Percentiles rank a stretch among this genome's conserved stretches.
Evolutionary conservation across 53 echinoderm and acorn worm species (phyloP).

Genomic region (Arbacia lixula): DNA sequence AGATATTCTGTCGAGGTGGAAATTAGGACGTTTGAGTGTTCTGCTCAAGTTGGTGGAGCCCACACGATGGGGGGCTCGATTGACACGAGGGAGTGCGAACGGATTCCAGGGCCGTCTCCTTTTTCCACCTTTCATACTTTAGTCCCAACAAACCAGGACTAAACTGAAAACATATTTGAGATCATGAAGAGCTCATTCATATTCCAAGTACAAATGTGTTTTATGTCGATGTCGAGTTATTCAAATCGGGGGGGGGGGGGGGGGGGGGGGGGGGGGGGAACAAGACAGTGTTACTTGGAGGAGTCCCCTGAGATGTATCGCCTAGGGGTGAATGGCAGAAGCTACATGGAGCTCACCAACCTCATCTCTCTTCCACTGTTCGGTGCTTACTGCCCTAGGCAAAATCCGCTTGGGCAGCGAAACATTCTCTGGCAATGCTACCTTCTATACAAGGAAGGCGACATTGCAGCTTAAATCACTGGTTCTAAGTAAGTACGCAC

Average conservation of each 20-base stretch:
- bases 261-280: neutral
- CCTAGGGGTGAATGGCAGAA: too few species aligned
- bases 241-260: neutral
- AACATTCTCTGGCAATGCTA: too few species aligned
- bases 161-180: constrained; percentile 42
- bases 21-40: constrained; percentile 51
- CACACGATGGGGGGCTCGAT: constrained; percentile 19
- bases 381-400: too few species aligned
- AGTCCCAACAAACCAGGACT: constrained; percentile 34
- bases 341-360: too few species aligned
- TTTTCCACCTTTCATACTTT: constrained; percentile 13
- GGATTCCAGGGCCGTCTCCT: too few species aligned
- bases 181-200: constrained; percentile 44
- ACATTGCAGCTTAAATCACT: too few species aligned
- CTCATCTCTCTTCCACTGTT: too few species aligned
- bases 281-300: neutral
- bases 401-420: too few species aligned
- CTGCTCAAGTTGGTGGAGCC: neutral
- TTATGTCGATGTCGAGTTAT: constrained; percentile 15
- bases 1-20: constrained; percentile 13
- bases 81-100: constrained; percentile 31
- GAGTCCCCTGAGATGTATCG: constrained; percentile 1
- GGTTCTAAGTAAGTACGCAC: too few species aligned
- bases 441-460: too few species aligned
- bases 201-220: constrained; percentile 50